Conservation (phyloP, 2,113 vertebrate species). For the Pterocles gutturalis region DNA sequence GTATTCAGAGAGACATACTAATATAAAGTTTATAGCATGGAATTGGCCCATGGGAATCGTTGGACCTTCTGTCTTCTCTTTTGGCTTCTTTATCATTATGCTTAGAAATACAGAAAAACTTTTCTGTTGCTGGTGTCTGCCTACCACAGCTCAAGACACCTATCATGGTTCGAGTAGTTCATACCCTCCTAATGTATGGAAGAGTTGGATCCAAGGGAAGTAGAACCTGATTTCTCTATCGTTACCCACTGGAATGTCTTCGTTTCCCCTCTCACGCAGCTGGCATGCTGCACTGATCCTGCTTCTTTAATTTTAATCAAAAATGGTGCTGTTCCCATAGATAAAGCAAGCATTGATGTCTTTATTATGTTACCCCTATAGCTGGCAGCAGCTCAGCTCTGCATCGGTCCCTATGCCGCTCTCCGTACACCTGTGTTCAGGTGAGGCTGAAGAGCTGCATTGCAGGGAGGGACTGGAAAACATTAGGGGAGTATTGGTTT, state of each 20-base stretch:
- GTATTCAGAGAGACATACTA: too few species aligned
- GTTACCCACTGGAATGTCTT: background rate
- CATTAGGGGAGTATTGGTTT: background rate
- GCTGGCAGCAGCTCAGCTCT: background rate
- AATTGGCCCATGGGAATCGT: background rate
- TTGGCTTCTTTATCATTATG: background rate
- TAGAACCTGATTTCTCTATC: background rate
- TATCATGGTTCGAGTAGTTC: background rate
- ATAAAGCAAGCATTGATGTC: background rate
- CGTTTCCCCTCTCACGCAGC: background rate
- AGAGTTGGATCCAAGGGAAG: background rate
- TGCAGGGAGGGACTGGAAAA: background rate
- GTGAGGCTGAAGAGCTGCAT: background rate
- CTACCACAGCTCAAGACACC: background rate
- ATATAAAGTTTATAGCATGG: background rate
- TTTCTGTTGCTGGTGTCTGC: background rate
- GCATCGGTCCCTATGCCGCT: background rate
- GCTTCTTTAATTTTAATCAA: background rate
- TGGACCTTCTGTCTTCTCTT: background rate
- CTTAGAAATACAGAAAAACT: background rate
- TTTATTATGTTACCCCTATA: background rate
- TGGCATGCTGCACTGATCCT: background rate
- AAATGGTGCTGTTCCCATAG: background rate
- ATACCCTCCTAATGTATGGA: background rate
- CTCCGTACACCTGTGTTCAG: background rate